A percentile compares a stretch with the other conserved stretches of the same genome.
Conservation (phyloP, 2,797 vertebrate species). For the Sebastes umbrosus region DNA sequence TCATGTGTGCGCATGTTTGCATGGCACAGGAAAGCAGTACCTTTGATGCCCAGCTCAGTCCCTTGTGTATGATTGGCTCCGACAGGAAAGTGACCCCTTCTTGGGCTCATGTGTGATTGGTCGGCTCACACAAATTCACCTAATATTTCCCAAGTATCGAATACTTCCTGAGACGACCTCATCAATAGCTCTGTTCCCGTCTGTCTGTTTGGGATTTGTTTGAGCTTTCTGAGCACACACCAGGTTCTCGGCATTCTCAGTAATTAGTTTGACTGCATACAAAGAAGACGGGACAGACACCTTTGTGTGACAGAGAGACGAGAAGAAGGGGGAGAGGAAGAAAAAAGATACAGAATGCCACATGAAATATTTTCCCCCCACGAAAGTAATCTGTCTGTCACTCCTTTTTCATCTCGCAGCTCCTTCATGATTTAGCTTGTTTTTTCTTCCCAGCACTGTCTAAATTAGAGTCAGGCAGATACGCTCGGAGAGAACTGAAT, state of each 20-base stretch:
- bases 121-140: conserved; percentile 28
- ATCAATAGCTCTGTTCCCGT: background rate
- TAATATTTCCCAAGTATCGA: conserved; percentile 12
- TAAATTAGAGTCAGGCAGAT: conserved; percentile 48
- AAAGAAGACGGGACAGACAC: conserved; percentile 25
- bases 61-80: conserved; percentile 37
- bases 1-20: background rate
- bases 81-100: conserved; percentile 48
- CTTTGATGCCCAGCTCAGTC: conserved; percentile 46
- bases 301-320: background rate
- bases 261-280: conserved; percentile 48
- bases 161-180: background rate
- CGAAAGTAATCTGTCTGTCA: conserved; percentile 44
- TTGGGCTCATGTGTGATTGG: conserved; percentile 27
- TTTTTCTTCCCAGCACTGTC: conserved; percentile 37
- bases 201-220: conserved; percentile 13
- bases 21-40: conserved; percentile 14
- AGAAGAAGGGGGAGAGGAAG: background rate
- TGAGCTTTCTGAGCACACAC: conserved; percentile 9
- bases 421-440: conserved; percentile 47
- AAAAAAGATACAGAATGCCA: conserved; percentile 7
- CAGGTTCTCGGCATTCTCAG: conserved; percentile 10
- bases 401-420: conserved; percentile 36
- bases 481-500: conserved; percentile 38
- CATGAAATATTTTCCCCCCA: conserved; percentile 23